Base-by-base conservation (phyloP, 2,113 vertebrate species). In the Cranoglanis bouderius region DNA sequence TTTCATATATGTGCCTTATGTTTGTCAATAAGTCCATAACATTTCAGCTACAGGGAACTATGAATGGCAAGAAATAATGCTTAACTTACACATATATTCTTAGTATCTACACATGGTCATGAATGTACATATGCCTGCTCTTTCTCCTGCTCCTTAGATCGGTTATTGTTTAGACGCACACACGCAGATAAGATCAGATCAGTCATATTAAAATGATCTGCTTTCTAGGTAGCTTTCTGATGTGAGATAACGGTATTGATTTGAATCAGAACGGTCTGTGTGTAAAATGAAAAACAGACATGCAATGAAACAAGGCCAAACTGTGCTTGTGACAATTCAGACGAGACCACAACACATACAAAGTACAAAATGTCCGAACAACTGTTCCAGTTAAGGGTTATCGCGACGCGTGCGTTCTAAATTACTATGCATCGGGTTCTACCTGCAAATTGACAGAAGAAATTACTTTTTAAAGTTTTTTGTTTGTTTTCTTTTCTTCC, bases 1-100 rank as follows among this genome's bases (percentile, higher is more conserved):
- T 93, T 94, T 93, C 88, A 91, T 91, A 93, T 93, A 94, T 93
- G 95, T 96, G 96, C 96, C 96, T 96, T 96, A 96, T 94, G 94
- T 96, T 95, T 95, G 90, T 95, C 94, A 94, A 91, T 94, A 88
- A 94, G 92, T 94, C 92, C 91, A 93, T 94, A 92, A 93, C 91
- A 93, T 95, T 95, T 93, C 90, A 95, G 90, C 90, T 90, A 90
- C 89, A 84, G 75, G 85, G 84, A 91, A 77, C 78, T 32, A 85
- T 67, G 38, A 88, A 88, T 84, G 82, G 72, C 51, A 63, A 88
- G 83, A 84, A 57, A 81, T 83, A 26, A 77, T 86, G 77, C 77
- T 90, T 87, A 91, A 92, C 89, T 91, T 89, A 55, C 12, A 80
- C 82, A 77, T 88, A 85, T 88, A 85, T 78, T 67, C 19, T 75